Conservation (phyloP, 2,113 vertebrate genomes). For the Burhinus oedicnemus region DNA sequence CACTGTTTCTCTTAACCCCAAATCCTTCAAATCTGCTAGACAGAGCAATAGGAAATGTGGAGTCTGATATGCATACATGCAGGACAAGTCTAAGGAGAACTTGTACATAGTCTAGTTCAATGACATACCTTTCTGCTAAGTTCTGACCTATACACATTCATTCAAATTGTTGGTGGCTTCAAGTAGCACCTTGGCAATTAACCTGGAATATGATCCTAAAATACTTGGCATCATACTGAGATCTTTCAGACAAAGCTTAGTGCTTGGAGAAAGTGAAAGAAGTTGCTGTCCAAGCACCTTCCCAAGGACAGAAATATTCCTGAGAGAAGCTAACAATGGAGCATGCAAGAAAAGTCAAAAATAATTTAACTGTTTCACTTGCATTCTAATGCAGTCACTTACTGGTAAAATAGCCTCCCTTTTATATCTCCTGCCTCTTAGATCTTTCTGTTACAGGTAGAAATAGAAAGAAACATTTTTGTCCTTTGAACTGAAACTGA, state of each 20-base stretch:
- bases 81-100: neutral
- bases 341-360: neutral
- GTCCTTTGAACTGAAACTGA: neutral
- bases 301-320: neutral
- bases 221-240: neutral
- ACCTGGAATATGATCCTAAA: neutral
- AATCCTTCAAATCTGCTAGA: neutral
- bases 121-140: neutral
- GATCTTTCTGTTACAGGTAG: neutral
- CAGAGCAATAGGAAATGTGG: neutral
- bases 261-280: neutral
- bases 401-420: neutral
- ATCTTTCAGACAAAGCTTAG: neutral
- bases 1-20: neutral
- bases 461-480: neutral
- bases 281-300: neutral
- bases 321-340: neutral
- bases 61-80: neutral
- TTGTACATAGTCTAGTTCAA: neutral
- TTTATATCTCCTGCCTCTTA: neutral
- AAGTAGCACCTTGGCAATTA: neutral
- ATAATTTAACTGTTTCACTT: neutral
- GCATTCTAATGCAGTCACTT: neutral
- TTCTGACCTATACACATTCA: neutral
- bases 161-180: neutral